phyloP scores from a whole-genome alignment of 2,888 invertebrate species.

The Phengaris arion region DNA sequence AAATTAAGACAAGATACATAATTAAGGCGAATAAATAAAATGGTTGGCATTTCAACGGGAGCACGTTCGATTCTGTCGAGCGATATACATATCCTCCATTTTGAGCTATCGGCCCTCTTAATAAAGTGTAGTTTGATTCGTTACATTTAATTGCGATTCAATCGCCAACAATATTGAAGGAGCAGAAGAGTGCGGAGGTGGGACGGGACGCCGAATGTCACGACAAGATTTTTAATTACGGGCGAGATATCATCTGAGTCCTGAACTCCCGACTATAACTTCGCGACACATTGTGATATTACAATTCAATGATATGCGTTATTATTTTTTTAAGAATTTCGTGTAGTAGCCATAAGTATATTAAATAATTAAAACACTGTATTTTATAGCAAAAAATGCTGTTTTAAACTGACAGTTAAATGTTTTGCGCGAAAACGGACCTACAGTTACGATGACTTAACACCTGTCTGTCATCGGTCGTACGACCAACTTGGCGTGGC shows the following conservation, averaged over 20 bases:
- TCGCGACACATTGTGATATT: constrained; percentile 68
- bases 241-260: constrained; percentile 76
- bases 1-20: constrained; percentile 81
- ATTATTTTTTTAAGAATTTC: too few species aligned
- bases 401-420: too few species aligned
- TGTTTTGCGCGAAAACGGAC: too few species aligned
- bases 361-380: too few species aligned
- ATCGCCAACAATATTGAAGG: constrained; percentile 77
- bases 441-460: too few species aligned
- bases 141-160: constrained; percentile 77
- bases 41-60: constrained; percentile 79
- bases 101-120: constrained; percentile 73
- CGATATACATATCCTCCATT: constrained; percentile 62
- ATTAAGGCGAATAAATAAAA: constrained; percentile 80
- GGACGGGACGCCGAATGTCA: constrained; percentile 76
- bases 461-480: too few species aligned
- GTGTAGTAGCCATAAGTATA: too few species aligned
- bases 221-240: constrained; percentile 80
- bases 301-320: constrained; percentile 67
- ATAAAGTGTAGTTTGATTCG: constrained; percentile 78
- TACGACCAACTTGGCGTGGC: too few species aligned
- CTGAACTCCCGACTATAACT: constrained; percentile 62
- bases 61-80: constrained; percentile 73
- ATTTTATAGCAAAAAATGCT: too few species aligned
- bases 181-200: constrained; percentile 72